phyloP scores from a whole-genome alignment of 2,797 vertebrate genomes.

The Acrossocheilus fasciatus region DNA sequence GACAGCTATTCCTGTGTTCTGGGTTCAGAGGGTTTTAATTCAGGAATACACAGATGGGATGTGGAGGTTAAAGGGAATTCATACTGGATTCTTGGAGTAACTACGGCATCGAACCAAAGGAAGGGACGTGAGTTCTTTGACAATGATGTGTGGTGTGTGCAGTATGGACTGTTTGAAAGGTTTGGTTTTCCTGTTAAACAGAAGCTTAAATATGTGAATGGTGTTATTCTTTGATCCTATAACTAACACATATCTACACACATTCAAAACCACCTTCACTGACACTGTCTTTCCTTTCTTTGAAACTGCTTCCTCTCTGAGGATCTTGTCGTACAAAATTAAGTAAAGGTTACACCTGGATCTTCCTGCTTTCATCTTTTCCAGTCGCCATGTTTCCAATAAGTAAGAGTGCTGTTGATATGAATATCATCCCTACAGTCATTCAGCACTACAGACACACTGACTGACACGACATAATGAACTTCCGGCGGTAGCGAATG shows the following conservation, averaged over 20 bases:
- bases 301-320: not conserved
- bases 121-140: not conserved
- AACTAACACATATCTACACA: not conserved
- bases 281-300: not conserved
- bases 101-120: not conserved
- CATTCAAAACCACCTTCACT: not conserved
- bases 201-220: not conserved
- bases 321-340: not conserved
- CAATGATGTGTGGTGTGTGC: not conserved
- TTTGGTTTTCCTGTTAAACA: not conserved
- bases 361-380: not conserved
- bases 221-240: not conserved
- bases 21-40: not conserved
- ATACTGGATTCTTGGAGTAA: not conserved
- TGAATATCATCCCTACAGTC: too few relatives aligned
- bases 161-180: not conserved
- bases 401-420: not conserved
- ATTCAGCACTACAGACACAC: too few relatives aligned
- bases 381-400: not conserved
- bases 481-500: too few relatives aligned
- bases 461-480: too few relatives aligned
- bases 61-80: not conserved
- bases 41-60: not conserved
- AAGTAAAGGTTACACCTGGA: not conserved
- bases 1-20: not conserved